phyloP scores from a whole-genome alignment of 2,888 invertebrate genomes.

The Bellardia bayeri region DNA sequence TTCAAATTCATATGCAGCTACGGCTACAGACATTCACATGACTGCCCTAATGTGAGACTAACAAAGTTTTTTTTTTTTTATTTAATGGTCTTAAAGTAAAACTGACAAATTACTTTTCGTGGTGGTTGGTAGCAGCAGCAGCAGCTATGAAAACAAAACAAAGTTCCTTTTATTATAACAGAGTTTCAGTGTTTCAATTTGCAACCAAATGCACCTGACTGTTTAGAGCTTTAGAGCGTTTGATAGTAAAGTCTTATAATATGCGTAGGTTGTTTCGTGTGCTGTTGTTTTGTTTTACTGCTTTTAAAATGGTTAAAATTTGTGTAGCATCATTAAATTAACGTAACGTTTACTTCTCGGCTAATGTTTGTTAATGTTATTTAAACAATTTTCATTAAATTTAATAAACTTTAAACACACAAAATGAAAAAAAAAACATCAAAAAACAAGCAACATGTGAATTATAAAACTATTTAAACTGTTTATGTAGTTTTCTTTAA shows the following conservation, averaged over 20 bases:
- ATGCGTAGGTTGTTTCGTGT: slow-evolving; percentile 52
- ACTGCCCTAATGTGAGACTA: slow-evolving; percentile 65
- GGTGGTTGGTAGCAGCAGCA: slow-evolving; percentile 29
- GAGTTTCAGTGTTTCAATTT: not conserved
- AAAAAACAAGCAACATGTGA: slow-evolving; percentile 26
- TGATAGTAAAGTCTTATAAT: slow-evolving; percentile 11
- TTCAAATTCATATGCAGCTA: slow-evolving; percentile 7
- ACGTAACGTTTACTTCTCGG: slow-evolving; percentile 31
- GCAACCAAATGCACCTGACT: slow-evolving; percentile 54
- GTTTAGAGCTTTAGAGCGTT: not conserved
- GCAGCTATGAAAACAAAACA: slow-evolving; percentile 22
- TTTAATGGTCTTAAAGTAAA: slow-evolving; percentile 54
- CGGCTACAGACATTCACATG: slow-evolving; percentile 49
- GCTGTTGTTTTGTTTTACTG: not conserved
- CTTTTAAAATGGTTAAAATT: not conserved
- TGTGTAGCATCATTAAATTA: slow-evolving; percentile 47
- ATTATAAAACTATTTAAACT: slow-evolving; percentile 45
- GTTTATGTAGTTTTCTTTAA: slow-evolving; percentile 10
- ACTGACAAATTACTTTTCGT: slow-evolving; percentile 61
- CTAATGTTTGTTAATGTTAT: slow-evolving; percentile 62
- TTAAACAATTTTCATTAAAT: slow-evolving; percentile 62
- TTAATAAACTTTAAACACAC: slow-evolving; percentile 59
- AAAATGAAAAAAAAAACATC: not conserved
- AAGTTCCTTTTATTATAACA: slow-evolving; percentile 60
- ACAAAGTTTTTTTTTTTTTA: not conserved